Evolutionary conservation across 2,888 invertebrate species (phyloP).

Genomic region (Baccha elongata): DNA sequence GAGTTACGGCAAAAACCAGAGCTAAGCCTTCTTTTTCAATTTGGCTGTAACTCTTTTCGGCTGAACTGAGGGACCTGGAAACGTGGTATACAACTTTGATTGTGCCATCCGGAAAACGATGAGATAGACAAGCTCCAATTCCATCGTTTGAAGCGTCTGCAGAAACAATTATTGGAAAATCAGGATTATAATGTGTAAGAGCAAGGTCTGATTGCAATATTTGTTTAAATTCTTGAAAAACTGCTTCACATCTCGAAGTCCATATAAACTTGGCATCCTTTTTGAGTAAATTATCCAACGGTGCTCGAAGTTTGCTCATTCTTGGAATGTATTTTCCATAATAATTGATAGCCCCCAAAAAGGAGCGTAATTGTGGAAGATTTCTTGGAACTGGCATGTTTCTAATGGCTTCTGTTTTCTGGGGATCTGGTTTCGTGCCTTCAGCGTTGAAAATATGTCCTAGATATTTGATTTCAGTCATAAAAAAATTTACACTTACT

Average conservation of each 20-base stretch:
- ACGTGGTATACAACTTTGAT: background rate
- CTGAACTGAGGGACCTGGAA: conserved; percentile 68
- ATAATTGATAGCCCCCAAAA: too few relatives aligned
- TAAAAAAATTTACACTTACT: too few relatives aligned
- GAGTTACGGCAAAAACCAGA: conserved; percentile 24
- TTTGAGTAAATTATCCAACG: too few relatives aligned
- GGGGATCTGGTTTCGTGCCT: too few relatives aligned
- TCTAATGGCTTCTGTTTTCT: too few relatives aligned
- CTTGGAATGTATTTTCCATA: too few relatives aligned
- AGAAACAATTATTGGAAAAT: conserved; percentile 5
- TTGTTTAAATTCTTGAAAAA: conserved; percentile 15
- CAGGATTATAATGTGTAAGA: conserved; percentile 5
- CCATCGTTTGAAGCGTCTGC: conserved; percentile 37
- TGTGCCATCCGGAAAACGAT: conserved; percentile 28
- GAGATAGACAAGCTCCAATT: conserved; percentile 11
- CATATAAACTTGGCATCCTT: background rate
- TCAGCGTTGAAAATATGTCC: too few relatives aligned
- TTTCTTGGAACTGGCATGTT: too few relatives aligned
- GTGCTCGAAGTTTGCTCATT: too few relatives aligned
- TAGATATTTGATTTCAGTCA: too few relatives aligned
- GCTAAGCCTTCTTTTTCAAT: too few relatives aligned
- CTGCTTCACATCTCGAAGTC: background rate
- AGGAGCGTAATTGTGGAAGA: too few relatives aligned
- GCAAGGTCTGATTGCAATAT: conserved; percentile 23
- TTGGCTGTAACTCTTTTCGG: conserved; percentile 77